These are phyloP conservation scores for Pollenia griseotomentosa DNA, from an alignment of 2,888 invertebrate species.

Conservation along the genomic window DNA sequence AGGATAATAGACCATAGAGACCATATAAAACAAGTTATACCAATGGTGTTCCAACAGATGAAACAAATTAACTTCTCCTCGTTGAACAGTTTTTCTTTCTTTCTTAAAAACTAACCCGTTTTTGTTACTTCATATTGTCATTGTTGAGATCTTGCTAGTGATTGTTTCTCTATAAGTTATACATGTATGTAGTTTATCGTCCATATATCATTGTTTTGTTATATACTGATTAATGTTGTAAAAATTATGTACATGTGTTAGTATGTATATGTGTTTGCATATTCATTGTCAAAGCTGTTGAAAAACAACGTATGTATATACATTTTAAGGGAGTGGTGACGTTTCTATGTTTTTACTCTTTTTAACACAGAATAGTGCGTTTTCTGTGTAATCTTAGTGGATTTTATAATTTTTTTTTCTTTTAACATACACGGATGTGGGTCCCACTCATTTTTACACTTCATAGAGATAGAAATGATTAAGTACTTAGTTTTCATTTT, in stretches of 20 bases:
- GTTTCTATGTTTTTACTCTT: neutral
- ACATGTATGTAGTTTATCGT: neutral
- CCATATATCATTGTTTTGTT: slow-evolving; percentile 57
- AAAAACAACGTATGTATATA: slow-evolving; percentile 40
- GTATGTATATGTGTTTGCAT: neutral
- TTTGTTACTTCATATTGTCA: slow-evolving; percentile 3
- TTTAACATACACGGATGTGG: slow-evolving; percentile 26
- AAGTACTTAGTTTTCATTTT: slow-evolving; percentile 7
- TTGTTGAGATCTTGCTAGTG: slow-evolving; percentile 40
- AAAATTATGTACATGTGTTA: slow-evolving; percentile 23
- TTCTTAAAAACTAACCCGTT: neutral
- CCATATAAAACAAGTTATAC: no score
- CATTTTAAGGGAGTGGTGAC: slow-evolving; percentile 36
- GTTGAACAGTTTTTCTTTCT: no score
- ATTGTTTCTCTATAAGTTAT: neutral
- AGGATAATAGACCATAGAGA: no score
- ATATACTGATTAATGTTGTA: slow-evolving; percentile 62
- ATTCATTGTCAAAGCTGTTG: slow-evolving; percentile 59
- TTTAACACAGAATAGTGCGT: slow-evolving; percentile 34
- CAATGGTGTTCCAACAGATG: no score
- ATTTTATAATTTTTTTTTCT: slow-evolving; percentile 4
- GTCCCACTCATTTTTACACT: slow-evolving; percentile 55
- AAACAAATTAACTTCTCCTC: no score
- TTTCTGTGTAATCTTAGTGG: neutral
- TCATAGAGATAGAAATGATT: slow-evolving; percentile 12